Conservation (phyloP, 2,888 invertebrate species). For the Campoplex nolae region DNA sequence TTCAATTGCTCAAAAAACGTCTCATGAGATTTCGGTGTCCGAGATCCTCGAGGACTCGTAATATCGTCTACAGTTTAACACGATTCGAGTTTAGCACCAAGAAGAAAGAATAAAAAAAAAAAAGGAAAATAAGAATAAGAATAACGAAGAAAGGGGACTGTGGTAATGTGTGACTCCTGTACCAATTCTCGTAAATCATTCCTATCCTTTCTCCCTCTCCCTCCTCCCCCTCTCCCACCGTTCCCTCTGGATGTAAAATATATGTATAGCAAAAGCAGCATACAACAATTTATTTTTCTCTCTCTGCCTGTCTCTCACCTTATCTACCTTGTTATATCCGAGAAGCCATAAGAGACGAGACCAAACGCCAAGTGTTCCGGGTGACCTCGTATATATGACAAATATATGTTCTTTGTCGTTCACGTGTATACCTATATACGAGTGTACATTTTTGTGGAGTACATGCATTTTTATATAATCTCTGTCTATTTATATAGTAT, state of each 20-base stretch:
- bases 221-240: not conserved
- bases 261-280: not conserved
- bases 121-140: conserved; percentile 8
- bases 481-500: not conserved
- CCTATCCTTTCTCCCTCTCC: conserved; percentile 21
- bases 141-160: conserved; percentile 20
- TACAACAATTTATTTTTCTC: conserved; percentile 8
- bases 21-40: not conserved
- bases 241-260: conserved; percentile 1
- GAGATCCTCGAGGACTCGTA: conserved; percentile 1
- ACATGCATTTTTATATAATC: not conserved
- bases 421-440: no score
- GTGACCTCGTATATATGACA: conserved; percentile 54
- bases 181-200: conserved; percentile 63
- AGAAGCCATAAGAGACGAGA: conserved; percentile 45
- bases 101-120: conserved; percentile 4
- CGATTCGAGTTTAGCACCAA: conserved; percentile 43
- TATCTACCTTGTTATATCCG: conserved; percentile 65
- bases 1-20: not conserved
- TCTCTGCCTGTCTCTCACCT: conserved; percentile 42
- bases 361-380: conserved; percentile 52
- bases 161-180: conserved; percentile 26
- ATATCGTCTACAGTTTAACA: conserved; percentile 31
- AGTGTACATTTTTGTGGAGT: not conserved
- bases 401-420: not conserved